These are phyloP conservation scores for Malachius bipustulatus DNA, from an alignment of 2,888 invertebrate species.

Conservation along the genomic window DNA sequence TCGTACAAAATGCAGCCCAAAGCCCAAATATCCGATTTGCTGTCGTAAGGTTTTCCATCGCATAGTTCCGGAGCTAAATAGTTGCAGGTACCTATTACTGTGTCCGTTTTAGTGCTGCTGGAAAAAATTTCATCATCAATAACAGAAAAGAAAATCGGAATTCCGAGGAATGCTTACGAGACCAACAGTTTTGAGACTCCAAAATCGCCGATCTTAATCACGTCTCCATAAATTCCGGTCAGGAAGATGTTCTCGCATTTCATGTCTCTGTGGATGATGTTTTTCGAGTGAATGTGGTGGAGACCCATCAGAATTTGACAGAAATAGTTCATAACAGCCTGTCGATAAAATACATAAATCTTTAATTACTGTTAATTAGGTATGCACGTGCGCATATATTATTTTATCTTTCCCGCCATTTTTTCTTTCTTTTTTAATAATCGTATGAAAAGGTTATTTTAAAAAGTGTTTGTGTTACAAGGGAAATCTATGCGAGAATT, in stretches of 20 bases:
- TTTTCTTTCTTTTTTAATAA: no score
- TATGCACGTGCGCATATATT: no score
- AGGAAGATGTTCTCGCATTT: slow-evolving; percentile 76
- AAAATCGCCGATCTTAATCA: slow-evolving; percentile 76
- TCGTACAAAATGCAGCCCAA: slow-evolving; percentile 76
- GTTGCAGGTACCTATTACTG: slow-evolving; percentile 67
- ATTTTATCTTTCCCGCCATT: no score
- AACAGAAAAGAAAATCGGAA: not conserved
- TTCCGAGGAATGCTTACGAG: slow-evolving; percentile 42
- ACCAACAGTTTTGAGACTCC: slow-evolving; percentile 66
- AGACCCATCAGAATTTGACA: slow-evolving; percentile 65
- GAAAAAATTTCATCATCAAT: slow-evolving; percentile 24
- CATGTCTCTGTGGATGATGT: slow-evolving; percentile 72
- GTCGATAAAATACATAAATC: slow-evolving; percentile 27
- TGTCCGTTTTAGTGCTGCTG: slow-evolving; percentile 47
- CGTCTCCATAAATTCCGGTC: slow-evolving; percentile 52
- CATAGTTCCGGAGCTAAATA: slow-evolving; percentile 80
- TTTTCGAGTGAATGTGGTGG: slow-evolving; percentile 65
- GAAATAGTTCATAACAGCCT: slow-evolving; percentile 58
- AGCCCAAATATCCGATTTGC: slow-evolving; percentile 79
- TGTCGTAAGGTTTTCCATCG: slow-evolving; percentile 61
- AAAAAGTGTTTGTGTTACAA: no score
- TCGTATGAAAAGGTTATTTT: no score
- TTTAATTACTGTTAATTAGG: slow-evolving; percentile 23
- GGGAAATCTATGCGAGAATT: no score